Evolutionary conservation across 2,888 invertebrate genomes (phyloP).

Genomic region (Flexamia atlantica): DNA sequence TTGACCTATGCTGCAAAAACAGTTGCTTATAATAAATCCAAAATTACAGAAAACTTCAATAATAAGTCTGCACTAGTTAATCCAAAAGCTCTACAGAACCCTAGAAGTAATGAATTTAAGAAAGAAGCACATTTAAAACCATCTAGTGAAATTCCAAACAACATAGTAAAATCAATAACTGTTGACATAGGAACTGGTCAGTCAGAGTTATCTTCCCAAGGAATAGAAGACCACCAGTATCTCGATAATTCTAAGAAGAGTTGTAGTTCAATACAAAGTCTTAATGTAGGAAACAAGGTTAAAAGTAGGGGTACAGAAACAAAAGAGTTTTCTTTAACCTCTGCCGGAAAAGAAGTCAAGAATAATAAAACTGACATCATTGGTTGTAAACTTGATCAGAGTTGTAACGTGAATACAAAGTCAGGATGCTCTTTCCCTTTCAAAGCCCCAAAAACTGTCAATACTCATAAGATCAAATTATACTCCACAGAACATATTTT

Average conservation of each 20-base stretch:
- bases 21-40: not conserved
- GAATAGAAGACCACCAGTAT: not conserved
- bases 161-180: not conserved
- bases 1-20: too few relatives aligned
- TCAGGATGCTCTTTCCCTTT: not conserved
- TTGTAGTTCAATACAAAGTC: not conserved
- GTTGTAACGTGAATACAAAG: not conserved
- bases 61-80: too few relatives aligned
- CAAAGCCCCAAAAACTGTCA: not conserved
- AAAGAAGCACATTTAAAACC: too few relatives aligned
- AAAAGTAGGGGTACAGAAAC: not conserved
- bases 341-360: not conserved
- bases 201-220: not conserved
- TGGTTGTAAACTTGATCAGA: not conserved
- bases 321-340: not conserved
- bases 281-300: not conserved
- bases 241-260: not conserved
- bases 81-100: too few relatives aligned
- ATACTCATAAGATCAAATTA: not conserved
- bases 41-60: not conserved
- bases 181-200: not conserved
- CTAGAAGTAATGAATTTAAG: too few relatives aligned
- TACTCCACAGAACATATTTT: conserved; percentile 16
- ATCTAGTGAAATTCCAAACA: too few relatives aligned
- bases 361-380: not conserved